Conservation (phyloP, 1,140 invertebrate genomes). For the Bathynomus jamesi region DNA sequence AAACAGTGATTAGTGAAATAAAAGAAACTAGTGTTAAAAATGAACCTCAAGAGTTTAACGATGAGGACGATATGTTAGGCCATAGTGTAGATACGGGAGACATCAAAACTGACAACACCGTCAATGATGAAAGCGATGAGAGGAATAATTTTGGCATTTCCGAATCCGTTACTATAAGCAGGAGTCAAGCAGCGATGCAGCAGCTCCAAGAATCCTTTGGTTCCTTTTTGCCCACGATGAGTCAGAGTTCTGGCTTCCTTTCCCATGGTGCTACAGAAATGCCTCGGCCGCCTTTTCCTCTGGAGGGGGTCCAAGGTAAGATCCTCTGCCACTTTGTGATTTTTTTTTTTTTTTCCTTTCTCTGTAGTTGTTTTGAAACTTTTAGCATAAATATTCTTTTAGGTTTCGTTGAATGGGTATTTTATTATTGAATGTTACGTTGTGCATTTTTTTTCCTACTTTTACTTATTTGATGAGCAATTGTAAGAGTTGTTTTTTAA, state of each 20-base stretch:
- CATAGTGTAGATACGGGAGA: conserved; percentile 21
- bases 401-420: too few species aligned
- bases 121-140: conserved; percentile 18
- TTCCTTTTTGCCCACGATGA: conserved; percentile 34
- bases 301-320: conserved; percentile 37
- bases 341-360: too few species aligned
- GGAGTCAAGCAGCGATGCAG: conserved; percentile 36
- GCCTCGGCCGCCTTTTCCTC: conserved; percentile 30
- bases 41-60: conserved; percentile 37
- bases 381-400: too few species aligned
- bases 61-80: conserved; percentile 35
- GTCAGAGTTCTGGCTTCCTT: conserved; percentile 35
- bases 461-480: too few species aligned
- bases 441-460: too few species aligned
- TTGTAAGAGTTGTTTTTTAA: too few species aligned
- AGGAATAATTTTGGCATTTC: conserved; percentile 19
- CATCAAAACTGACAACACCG: conserved; percentile 22
- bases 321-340: too few species aligned
- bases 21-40: conserved; percentile 35
- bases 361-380: too few species aligned
- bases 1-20: conserved; percentile 34
- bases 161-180: conserved; percentile 30
- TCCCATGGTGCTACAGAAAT: conserved; percentile 34
- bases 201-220: conserved; percentile 34
- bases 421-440: too few species aligned